Evolutionary conservation across 2,797 vertebrate genomes (phyloP), one percentile per base, ranked within the genome.

Genomic region (Spinibarbus caldwelli): DNA sequence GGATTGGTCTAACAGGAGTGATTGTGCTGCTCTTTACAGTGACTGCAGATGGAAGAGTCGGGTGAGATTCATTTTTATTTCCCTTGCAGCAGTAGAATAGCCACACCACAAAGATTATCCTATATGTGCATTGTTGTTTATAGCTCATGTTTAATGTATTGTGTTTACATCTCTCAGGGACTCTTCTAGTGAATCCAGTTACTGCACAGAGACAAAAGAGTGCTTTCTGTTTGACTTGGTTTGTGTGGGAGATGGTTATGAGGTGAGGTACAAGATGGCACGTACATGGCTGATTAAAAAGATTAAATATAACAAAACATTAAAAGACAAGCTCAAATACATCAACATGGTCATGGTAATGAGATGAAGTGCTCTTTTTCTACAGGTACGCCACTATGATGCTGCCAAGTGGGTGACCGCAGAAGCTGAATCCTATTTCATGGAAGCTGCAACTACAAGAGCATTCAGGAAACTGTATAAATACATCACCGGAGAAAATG

Each of bases 351-450:
- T 26, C 21, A 66, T 75, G 12, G 4, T 29, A 47, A 41, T n/a
- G 9, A 8, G 0, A 85, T 14, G 49, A 62, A 76, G 21, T 79
- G 23, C 72, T 83, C 14, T 6, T 84, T 0, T 88, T 21, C 54
- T 62, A 34, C 87, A 96, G 96, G 94, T 94, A 29, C 94, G 94
- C 43, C 90, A 89, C 86, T 96, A 96, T 43, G 78, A 87, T 0
- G 31, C 92, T 23, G 87, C 87, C 11, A 95, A 91, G 79, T 95
- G 93, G 95, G 93, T 94, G 78, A 88, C 93, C 6, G 93, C 93
- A 2, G 38, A 90, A 0, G 87, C 82, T 38, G 31, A 67, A 1
- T 87, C 89, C 31, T 9, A 7, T 9, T 23, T 91, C 29, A 91
- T 91, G 90, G 94, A 94, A 2, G 0, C 89, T 0, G 93, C 93